These are phyloP conservation scores for Pyxicephalus adspersus DNA, from an alignment of 2,113 vertebrate species.

Conservation along the genomic window DNA sequence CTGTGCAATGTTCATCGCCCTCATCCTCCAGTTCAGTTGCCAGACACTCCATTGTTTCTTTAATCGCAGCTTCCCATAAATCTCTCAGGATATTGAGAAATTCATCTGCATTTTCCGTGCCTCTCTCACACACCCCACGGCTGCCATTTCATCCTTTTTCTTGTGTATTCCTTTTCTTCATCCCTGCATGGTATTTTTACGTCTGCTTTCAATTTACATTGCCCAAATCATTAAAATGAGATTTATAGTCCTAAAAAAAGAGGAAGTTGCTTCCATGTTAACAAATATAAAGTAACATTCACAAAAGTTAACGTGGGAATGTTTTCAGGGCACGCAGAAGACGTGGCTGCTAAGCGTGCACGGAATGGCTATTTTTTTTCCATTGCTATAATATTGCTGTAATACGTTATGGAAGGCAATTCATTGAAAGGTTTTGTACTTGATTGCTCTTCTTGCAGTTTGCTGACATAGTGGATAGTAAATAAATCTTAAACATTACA, in stretches of 20 bases:
- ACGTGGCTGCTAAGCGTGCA: too few species aligned
- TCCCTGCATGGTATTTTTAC: not conserved
- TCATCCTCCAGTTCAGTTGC: not conserved
- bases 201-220: slow-evolving; percentile 2
- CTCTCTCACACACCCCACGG: slow-evolving; percentile 39
- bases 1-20: not conserved
- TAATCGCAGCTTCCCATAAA: slow-evolving; percentile 18
- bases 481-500: too few species aligned
- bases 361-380: too few species aligned
- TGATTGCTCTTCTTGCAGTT: too few species aligned
- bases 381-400: too few species aligned
- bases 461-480: too few species aligned
- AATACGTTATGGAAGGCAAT: too few species aligned
- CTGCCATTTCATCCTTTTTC: slow-evolving; percentile 50
- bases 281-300: not conserved
- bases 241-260: not conserved
- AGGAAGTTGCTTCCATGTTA: not conserved
- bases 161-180: not conserved
- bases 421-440: too few species aligned
- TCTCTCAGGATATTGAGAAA: slow-evolving; percentile 54
- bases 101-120: slow-evolving; percentile 54
- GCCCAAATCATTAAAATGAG: not conserved
- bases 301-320: not conserved
- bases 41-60: slow-evolving; percentile 12
- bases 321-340: not conserved